Evolutionary conservation across 2,113 vertebrate species (phyloP).

Genomic region (Grammomys dolichurus): DNA sequence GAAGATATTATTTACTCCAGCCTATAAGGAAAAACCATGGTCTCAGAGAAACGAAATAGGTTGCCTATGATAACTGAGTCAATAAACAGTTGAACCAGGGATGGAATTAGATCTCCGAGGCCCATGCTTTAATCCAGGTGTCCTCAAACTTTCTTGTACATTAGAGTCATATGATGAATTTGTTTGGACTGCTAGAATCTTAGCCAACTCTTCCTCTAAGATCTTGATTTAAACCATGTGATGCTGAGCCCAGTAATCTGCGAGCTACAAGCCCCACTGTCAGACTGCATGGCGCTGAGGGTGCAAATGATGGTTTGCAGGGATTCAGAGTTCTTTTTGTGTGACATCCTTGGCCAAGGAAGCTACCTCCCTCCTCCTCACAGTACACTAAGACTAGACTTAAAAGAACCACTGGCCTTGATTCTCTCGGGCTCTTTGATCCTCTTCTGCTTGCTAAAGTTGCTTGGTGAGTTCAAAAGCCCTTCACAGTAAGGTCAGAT

Average conservation of each 20-base stretch:
- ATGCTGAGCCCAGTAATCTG: neutral
- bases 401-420: slow-evolving; percentile 3
- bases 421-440: slow-evolving; percentile 67
- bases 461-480: slow-evolving; percentile 64
- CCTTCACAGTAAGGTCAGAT: slow-evolving; percentile 38
- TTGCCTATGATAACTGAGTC: slow-evolving; percentile 3
- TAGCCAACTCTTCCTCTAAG: neutral
- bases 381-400: neutral
- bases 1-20: neutral
- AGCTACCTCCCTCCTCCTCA: slow-evolving; percentile 17
- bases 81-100: neutral
- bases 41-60: neutral
- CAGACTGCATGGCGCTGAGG: neutral
- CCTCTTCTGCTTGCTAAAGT: slow-evolving; percentile 63
- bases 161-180: slow-evolving; percentile 5
- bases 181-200: neutral
- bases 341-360: slow-evolving; percentile 9
- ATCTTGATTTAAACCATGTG: slow-evolving; percentile 26
- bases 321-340: slow-evolving; percentile 36
- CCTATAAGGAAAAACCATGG: slow-evolving; percentile 5
- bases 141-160: slow-evolving; percentile 19
- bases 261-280: neutral
- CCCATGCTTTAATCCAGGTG: neutral
- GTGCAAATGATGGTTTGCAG: neutral
- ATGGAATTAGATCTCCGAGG: neutral